Evolutionary conservation across 2,113 vertebrate species (phyloP).

Genomic region (Catharus bicknelli): DNA sequence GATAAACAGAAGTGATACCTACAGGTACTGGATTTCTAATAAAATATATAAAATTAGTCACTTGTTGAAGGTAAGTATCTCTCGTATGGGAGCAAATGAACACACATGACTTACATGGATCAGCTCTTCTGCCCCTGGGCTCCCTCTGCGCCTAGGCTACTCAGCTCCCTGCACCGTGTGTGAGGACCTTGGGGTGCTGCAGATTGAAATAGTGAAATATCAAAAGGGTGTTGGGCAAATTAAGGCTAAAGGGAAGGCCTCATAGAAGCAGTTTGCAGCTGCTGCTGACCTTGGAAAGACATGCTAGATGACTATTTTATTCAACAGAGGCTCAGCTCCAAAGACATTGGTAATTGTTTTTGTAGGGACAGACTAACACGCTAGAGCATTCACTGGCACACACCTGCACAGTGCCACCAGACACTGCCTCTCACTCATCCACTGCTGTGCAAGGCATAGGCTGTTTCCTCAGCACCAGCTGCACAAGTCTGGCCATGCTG

Average conservation of each 20-base stretch:
- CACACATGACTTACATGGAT: not conserved
- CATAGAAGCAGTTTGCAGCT: not conserved
- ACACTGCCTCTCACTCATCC: not conserved
- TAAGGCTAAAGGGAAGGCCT: not conserved
- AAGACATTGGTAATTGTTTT: not conserved
- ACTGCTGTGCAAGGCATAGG: not conserved
- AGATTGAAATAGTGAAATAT: not conserved
- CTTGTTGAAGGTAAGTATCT: not conserved
- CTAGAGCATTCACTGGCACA: not conserved
- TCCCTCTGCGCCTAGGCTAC: not conserved
- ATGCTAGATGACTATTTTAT: not conserved
- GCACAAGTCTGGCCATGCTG: fast-evolving
- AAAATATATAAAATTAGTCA: not conserved
- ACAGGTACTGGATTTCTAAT: not conserved
- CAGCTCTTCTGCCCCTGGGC: not conserved
- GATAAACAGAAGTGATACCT: not conserved
- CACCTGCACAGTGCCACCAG: not conserved
- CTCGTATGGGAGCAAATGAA: not conserved
- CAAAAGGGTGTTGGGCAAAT: not conserved
- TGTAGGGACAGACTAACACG: not conserved
- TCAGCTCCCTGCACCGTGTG: not conserved
- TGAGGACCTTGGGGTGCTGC: not conserved
- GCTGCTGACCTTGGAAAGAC: not conserved
- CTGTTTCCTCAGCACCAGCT: not conserved
- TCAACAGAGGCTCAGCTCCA: not conserved